phyloP scores from a whole-genome alignment of 2,797 vertebrate genomes.

The Sylvia borin region DNA sequence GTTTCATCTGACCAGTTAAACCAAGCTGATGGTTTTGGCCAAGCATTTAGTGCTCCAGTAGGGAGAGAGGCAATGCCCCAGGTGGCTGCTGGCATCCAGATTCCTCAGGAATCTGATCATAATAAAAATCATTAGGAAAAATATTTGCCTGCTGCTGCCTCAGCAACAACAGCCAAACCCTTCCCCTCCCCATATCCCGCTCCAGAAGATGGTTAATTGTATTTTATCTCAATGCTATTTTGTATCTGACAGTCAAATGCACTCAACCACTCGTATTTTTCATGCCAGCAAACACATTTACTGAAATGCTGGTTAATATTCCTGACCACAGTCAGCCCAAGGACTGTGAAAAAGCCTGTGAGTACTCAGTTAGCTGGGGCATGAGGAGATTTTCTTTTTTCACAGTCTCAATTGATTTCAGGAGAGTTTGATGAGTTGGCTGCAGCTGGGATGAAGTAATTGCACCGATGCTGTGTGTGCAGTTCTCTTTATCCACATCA shows the following conservation, averaged over 20 bases:
- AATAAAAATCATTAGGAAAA: background rate
- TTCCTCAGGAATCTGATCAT: background rate
- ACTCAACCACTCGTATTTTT: background rate
- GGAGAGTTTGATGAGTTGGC: background rate
- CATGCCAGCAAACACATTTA: background rate
- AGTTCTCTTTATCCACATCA: rapidly evolving
- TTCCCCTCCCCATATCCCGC: background rate
- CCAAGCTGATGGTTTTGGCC: background rate
- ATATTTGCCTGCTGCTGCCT: background rate
- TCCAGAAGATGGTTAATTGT: background rate
- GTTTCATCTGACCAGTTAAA: background rate
- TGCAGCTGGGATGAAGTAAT: rapidly evolving
- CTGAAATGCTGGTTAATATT: background rate
- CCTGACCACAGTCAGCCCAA: background rate
- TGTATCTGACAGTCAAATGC: background rate
- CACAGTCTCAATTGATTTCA: background rate
- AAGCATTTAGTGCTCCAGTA: background rate
- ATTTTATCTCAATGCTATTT: background rate
- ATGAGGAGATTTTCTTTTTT: background rate
- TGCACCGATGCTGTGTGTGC: background rate
- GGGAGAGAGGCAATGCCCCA: background rate
- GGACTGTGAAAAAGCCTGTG: background rate
- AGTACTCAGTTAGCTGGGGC: background rate
- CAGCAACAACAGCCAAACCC: background rate
- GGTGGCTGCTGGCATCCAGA: background rate